phyloP scores from a whole-genome alignment of 2,888 invertebrate species.

The Chrysolina americana region DNA sequence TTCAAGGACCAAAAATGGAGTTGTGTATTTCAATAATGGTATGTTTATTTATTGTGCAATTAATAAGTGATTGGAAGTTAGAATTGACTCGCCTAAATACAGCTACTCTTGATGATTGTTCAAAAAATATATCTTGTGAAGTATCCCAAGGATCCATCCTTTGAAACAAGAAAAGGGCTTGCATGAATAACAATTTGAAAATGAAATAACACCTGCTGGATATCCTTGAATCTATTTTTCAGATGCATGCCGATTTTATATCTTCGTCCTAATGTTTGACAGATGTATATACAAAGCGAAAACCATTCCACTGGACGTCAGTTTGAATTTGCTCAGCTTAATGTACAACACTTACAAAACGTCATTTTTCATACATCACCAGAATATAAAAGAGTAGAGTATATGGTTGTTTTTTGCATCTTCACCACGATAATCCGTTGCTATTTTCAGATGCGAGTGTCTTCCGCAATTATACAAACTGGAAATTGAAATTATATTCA shows the following conservation, averaged over 20 bases:
- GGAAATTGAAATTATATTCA: constrained; percentile 54
- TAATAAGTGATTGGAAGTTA: too few species aligned
- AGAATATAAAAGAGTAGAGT: constrained; percentile 51
- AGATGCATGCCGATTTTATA: constrained; percentile 61
- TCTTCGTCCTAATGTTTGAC: constrained; percentile 57
- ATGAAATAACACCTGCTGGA: too few species aligned
- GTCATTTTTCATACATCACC: constrained; percentile 55
- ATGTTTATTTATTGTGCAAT: constrained; percentile 10
- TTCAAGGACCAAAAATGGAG: constrained; percentile 46
- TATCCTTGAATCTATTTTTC: constrained; percentile 39
- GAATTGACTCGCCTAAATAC: too few species aligned
- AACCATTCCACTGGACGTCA: constrained; percentile 49
- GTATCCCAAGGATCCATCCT: too few species aligned
- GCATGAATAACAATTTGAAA: too few species aligned
- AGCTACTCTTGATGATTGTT: too few species aligned
- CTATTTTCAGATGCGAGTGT: constrained; percentile 61
- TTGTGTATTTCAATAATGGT: constrained; percentile 59
- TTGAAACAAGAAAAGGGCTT: too few species aligned
- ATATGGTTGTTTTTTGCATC: constrained; percentile 18
- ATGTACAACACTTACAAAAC: constrained; percentile 57
- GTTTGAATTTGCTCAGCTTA: constrained; percentile 56
- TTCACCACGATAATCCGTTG: constrained; percentile 18
- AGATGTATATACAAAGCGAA: constrained; percentile 47
- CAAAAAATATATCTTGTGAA: too few species aligned
- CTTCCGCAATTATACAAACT: constrained; percentile 56